phyloP scores from a whole-genome alignment of 2,888 invertebrate genomes.

The Byasa hedistus region DNA sequence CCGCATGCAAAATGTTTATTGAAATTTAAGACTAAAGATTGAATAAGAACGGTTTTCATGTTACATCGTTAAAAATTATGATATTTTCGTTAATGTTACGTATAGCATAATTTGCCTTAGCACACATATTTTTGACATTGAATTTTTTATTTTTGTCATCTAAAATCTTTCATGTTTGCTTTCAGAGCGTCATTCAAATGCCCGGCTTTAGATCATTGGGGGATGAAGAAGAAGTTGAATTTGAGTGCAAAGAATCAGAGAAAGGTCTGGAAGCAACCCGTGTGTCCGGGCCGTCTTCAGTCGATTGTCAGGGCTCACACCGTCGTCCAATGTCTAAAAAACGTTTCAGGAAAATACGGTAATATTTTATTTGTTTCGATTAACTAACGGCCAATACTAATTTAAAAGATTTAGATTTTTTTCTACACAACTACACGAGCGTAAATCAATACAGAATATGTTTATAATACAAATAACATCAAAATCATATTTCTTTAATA shows the following conservation, averaged over 20 bases:
- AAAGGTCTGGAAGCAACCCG: slow-evolving; percentile 93
- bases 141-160: too few relatives aligned
- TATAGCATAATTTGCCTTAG: too few relatives aligned
- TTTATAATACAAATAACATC: too few relatives aligned
- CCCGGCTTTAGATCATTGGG: slow-evolving; percentile 92
- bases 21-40: too few relatives aligned
- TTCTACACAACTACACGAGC: neutral
- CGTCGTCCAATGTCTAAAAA: slow-evolving; percentile 90
- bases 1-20: too few relatives aligned
- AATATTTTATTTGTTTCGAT: slow-evolving; percentile 29
- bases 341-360: slow-evolving; percentile 92
- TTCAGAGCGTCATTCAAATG: slow-evolving; percentile 94
- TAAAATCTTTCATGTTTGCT: neutral
- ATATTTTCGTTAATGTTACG: too few relatives aligned
- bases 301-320: slow-evolving; percentile 90
- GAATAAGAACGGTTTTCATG: too few relatives aligned
- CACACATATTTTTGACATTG: too few relatives aligned
- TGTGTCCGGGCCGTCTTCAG: slow-evolving; percentile 88
- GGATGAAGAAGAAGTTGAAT: slow-evolving; percentile 93
- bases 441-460: too few relatives aligned
- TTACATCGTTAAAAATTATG: too few relatives aligned
- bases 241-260: slow-evolving; percentile 90
- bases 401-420: neutral
- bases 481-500: too few relatives aligned
- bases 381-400: neutral